Evolutionary conservation across 2,113 vertebrate species (phyloP), one percentile per base, ranked within the genome.

Genomic region (Elephantulus edwardii): DNA sequence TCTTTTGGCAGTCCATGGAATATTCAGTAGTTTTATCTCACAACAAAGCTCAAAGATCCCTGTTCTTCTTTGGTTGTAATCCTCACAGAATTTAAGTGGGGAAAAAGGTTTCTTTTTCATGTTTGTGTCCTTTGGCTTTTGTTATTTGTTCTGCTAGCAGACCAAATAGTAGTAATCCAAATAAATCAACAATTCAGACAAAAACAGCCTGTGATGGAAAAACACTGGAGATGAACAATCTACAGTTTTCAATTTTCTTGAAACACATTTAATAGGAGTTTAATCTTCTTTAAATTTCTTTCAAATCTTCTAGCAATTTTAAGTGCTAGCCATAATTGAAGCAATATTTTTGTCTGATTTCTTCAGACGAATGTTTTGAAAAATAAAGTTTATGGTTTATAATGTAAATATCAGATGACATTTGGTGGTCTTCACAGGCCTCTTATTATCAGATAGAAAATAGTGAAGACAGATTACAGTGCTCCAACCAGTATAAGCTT

Each of bases 111-210:
- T 91, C 35, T 62, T 42, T 33, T 35, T 87, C 30, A 5, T 50
- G 6, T 35, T 85, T 83, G 17, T 44, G 62, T 85, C 5, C 56
- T 62, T 68, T 76, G 58, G 50, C 81, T 91, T 42, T 44, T n/a
- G 4, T 84, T 81, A 38, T 72, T 80, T 79, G 64, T 42, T 93
- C 62, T 82, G 24, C 48, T 79, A 1, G 77, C 66, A 40, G 52
- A 71, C 20, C 30, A 83, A 93, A 62, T 79, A n/a, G 48, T 91
- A 66, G 78, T 64, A 91, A 80, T 84, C n/a, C 12, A 74, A 46
- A 16, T 28, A 83, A 91, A 64, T 48, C 44, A 86, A 86, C 42
- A 52, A 26, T 48, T 33, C 50, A 86, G 72, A 76, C 40, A 66
- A 77, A 86, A 64, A 26, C 60, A 88, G 5, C 30, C 11, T 16